Conservation (phyloP, 2,888 invertebrate species). For the Andrena bucephala region DNA sequence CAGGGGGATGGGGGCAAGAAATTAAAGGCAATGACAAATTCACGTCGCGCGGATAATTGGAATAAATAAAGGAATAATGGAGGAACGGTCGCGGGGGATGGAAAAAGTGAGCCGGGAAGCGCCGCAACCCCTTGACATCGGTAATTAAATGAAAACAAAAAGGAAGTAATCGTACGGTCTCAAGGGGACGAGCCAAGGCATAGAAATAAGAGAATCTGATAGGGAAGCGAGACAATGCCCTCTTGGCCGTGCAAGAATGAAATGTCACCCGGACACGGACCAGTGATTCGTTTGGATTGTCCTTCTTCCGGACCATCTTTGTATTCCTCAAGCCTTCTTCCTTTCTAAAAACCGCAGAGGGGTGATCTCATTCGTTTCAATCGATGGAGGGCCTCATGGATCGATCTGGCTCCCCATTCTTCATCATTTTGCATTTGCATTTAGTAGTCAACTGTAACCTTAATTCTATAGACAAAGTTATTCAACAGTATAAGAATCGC, state of each 20-base stretch:
- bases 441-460: background rate
- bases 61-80: slow-evolving; percentile 85
- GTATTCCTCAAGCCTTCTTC: slow-evolving; percentile 53
- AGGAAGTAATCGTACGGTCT: slow-evolving; percentile 84
- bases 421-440: background rate
- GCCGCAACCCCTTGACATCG: slow-evolving; percentile 84
- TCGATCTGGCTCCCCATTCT: slow-evolving; percentile 15
- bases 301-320: slow-evolving; percentile 73
- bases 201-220: slow-evolving; percentile 83
- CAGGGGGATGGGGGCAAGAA: slow-evolving; percentile 69
- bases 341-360: background rate
- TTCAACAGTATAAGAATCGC: too few species aligned
- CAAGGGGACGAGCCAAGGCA: slow-evolving; percentile 80
- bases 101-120: slow-evolving; percentile 62
- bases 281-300: slow-evolving; percentile 79
- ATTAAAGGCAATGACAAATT: slow-evolving; percentile 84
- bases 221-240: slow-evolving; percentile 82
- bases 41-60: slow-evolving; percentile 84
- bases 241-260: slow-evolving; percentile 80
- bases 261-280: slow-evolving; percentile 82
- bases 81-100: slow-evolving; percentile 71
- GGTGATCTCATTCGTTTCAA: slow-evolving; percentile 18
- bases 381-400: slow-evolving; percentile 7
- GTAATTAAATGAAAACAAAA: slow-evolving; percentile 85
- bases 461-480: too few species aligned